Base-by-base conservation (phyloP, 2,797 vertebrate genomes). In the Anguilla anguilla region DNA sequence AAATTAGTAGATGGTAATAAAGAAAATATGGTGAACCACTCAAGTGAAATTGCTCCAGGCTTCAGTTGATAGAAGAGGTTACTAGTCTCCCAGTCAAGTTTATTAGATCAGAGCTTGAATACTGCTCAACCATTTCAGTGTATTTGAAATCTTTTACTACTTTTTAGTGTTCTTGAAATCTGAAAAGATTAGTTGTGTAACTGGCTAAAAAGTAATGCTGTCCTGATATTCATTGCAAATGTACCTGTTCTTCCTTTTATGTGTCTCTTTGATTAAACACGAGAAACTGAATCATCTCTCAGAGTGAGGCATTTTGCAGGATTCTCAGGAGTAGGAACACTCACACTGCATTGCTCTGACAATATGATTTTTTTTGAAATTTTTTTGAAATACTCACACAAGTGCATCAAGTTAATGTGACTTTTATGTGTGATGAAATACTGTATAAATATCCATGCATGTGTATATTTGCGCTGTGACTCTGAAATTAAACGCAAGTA, bases 41-140 rank as follows among this genome's bases (percentile, higher is more conserved):
- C 74, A 77, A 77, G 2, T 77, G 19, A 17, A 77, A 77, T 3
- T 77, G 74, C 74, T 77, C 35, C 74, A 43, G 35, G 15, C 0
- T 77, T 43, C 43, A 35, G 43, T 13, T 43, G 15, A 22, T 10
- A 6, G 25, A 17, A 77, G 15, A 3, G 43, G 13, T 43, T 5
- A 22, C 31, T 43, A 22, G 13, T 15, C 31, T 77, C 17, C 39
- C 31, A 77, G 74, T 77, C 74, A 19, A 49, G 46, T 49, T 82
- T 46, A 82, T 46, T 82, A 49, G 43, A 51, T 82, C 79, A 82
- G 43, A 51, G 19, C 43, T 22, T n/a, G 79, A 82, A 82, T 82
- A n/a, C 46, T 82, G 15, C 25, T 25, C 43, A 51, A 51, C 43
- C 79, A 51, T 82, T 82, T 51, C 43, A 51, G 46, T 46, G 39